Percentiles rank a stretch among this genome's conserved stretches.
Conservation (phyloP, 2,888 invertebrate genomes). For the Neoscelio sp. region DNA sequence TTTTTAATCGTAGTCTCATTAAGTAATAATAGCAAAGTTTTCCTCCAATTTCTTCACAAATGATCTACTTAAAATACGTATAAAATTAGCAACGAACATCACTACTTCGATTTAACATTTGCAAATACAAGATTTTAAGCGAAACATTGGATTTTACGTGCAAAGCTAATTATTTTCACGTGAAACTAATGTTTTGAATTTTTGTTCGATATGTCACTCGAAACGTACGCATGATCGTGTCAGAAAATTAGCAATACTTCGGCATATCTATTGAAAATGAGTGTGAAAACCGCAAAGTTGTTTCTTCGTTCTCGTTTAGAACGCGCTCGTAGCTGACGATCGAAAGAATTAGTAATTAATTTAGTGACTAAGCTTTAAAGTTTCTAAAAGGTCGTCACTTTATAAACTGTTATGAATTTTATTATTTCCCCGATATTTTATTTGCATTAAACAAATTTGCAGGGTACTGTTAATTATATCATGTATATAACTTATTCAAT, state of each 20-base stretch:
- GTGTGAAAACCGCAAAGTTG: neutral
- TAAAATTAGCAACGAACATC: too few species aligned
- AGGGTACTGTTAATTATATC: slow-evolving; percentile 27
- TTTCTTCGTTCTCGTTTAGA: neutral
- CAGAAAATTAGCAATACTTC: slow-evolving; percentile 4
- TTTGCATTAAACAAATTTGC: slow-evolving; percentile 16
- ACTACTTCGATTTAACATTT: neutral
- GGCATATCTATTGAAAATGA: neutral
- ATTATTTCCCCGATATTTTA: slow-evolving; percentile 32
- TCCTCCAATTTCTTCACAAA: too few species aligned
- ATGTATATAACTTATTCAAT: slow-evolving; percentile 8
- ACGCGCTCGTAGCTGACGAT: neutral
- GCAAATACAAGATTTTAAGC: slow-evolving; percentile 4
- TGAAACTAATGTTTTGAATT: neutral
- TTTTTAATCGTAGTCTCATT: too few species aligned
- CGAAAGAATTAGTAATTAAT: neutral
- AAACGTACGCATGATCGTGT: neutral
- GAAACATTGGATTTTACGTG: neutral
- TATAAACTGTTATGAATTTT: slow-evolving; percentile 32
- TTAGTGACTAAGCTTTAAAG: slow-evolving; percentile 13
- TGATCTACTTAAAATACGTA: too few species aligned
- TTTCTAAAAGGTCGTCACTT: slow-evolving; percentile 15
- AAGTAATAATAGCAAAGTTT: too few species aligned
- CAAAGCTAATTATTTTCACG: neutral
- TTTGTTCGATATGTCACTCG: neutral